Evolutionary conservation across 1,140 invertebrate species (phyloP).

Genomic region (Pogonomyrmex barbatus): DNA sequence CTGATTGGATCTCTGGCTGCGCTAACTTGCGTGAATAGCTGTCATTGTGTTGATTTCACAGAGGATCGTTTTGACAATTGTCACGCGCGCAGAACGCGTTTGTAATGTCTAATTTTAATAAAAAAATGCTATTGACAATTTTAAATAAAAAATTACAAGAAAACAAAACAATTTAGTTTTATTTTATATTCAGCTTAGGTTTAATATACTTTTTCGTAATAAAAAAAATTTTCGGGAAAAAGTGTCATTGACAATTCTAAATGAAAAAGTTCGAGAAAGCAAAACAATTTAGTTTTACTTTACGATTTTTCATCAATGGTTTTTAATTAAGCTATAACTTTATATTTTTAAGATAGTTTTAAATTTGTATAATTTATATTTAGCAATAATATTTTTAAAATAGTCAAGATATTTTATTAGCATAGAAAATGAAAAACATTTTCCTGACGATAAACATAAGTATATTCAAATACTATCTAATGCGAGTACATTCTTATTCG

Average conservation of each 20-base stretch:
- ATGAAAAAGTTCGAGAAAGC: neutral
- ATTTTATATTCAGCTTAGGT: no score
- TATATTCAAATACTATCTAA: neutral
- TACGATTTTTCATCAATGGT: neutral
- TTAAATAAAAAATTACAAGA: no score
- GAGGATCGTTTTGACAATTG: no score
- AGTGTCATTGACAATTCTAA: neutral
- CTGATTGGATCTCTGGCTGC: no score
- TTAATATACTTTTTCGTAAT: neutral
- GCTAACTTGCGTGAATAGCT: no score
- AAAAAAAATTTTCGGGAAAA: neutral
- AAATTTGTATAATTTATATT: neutral
- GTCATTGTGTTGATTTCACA: no score
- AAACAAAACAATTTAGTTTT: no score
- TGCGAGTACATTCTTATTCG: neutral
- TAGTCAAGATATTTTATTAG: neutral
- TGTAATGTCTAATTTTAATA: no score
- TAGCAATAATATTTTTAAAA: neutral
- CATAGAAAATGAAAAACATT: neutral
- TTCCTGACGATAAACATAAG: neutral
- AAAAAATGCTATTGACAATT: no score
- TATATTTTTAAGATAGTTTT: neutral
- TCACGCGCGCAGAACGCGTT: no score
- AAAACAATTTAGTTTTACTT: neutral
- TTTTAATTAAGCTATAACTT: neutral